phyloP scores from a whole-genome alignment of 2,888 invertebrate species.

The Andrena dorsata region DNA sequence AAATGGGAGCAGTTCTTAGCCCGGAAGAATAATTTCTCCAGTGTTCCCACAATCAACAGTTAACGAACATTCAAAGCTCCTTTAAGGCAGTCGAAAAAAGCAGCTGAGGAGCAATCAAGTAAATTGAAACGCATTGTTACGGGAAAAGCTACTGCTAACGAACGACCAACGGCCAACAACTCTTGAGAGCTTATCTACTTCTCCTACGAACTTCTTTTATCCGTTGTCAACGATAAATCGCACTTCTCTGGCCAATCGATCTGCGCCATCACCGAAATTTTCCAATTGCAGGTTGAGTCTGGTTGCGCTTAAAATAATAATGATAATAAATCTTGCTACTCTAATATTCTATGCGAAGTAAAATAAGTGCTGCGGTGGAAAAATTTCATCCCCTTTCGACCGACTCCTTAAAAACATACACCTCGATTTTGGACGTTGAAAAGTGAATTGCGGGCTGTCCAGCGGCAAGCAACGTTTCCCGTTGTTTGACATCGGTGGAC shows the following conservation, averaged over 20 bases:
- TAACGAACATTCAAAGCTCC: conserved; percentile 6
- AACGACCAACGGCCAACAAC: neutral
- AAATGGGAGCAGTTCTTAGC: neutral
- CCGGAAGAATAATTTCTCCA: no score
- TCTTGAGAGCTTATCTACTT: neutral
- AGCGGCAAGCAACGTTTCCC: neutral
- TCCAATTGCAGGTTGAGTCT: no score
- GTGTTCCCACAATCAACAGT: conserved; percentile 9
- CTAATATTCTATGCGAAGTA: no score
- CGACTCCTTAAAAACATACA: no score
- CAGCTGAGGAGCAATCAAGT: conserved; percentile 3
- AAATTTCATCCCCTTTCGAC: no score
- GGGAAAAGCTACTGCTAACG: neutral
- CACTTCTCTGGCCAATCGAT: conserved; percentile 36
- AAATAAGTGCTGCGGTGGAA: no score
- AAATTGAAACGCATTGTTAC: neutral
- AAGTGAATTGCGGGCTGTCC: neutral
- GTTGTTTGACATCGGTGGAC: conserved; percentile 47
- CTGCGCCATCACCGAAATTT: neutral
- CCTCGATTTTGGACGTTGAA: neutral
- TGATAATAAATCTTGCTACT: no score
- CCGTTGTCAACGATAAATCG: neutral
- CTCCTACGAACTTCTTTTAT: neutral
- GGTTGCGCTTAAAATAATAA: no score
- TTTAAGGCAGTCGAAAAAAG: conserved; percentile 6